A percentile compares a stretch with the other conserved stretches of the same genome.
Evolutionary conservation across 2,888 invertebrate genomes (phyloP).

Genomic region (Biston betularia): DNA sequence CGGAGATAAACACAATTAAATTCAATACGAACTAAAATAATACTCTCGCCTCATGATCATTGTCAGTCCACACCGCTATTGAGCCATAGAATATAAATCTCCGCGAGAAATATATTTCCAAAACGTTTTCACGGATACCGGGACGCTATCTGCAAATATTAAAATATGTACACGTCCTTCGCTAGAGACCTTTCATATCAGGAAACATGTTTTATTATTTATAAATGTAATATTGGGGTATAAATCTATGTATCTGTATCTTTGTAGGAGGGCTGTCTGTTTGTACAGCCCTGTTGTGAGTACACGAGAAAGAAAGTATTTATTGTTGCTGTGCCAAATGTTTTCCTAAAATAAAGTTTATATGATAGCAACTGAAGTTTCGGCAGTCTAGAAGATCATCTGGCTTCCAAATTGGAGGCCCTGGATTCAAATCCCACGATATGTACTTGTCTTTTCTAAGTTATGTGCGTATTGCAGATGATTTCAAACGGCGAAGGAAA

Average conservation of each 20-base stretch:
- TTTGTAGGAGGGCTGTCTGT: neutral
- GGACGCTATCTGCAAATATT: slow-evolving; percentile 27
- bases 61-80: neutral
- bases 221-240: slow-evolving; percentile 27
- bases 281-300: neutral
- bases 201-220: slow-evolving; percentile 33
- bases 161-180: slow-evolving; percentile 28
- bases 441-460: too few relatives aligned
- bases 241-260: slow-evolving; percentile 14
- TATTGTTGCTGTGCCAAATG: neutral
- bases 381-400: too few relatives aligned
- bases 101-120: slow-evolving; percentile 15
- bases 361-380: too few relatives aligned
- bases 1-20: too few relatives aligned
- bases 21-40: too few relatives aligned
- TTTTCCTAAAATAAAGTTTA: too few relatives aligned
- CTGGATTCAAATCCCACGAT: too few relatives aligned
- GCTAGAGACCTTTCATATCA: slow-evolving; percentile 34
- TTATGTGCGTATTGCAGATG: too few relatives aligned
- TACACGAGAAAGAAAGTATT: neutral
- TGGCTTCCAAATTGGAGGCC: too few relatives aligned
- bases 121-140: slow-evolving; percentile 24
- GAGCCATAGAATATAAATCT: slow-evolving; percentile 3
- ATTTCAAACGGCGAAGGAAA: too few relatives aligned
- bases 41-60: neutral